Evolutionary conservation across 2,797 vertebrate species (phyloP).

Genomic region (Urophycis tenuis): DNA sequence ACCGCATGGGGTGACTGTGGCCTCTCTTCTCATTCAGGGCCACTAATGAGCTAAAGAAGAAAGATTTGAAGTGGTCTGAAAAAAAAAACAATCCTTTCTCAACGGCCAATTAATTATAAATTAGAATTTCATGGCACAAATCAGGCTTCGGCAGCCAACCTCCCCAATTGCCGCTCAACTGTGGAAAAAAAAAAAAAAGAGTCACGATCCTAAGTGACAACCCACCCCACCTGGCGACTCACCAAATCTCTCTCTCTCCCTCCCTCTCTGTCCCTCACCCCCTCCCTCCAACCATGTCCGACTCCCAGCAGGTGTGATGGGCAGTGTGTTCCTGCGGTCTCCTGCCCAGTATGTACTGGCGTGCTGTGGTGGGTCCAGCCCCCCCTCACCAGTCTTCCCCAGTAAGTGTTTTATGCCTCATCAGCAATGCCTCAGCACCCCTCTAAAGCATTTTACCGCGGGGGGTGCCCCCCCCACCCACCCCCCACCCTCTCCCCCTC

Average conservation of each 20-base stretch:
- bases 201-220: background rate
- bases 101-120: background rate
- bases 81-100: background rate
- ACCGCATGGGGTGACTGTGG: background rate
- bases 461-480: slow-evolving; percentile 59
- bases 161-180: background rate
- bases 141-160: background rate
- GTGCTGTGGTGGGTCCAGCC: slow-evolving; percentile 88
- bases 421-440: slow-evolving; percentile 88
- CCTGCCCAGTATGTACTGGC: slow-evolving; percentile 74
- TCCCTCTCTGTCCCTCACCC: background rate
- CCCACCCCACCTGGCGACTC: background rate
- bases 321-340: slow-evolving; percentile 73
- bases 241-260: background rate
- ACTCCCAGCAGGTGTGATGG: slow-evolving; percentile 76
- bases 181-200: background rate
- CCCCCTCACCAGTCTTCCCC: slow-evolving; percentile 84
- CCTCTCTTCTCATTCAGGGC: background rate
- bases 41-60: background rate
- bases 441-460: slow-evolving; percentile 81
- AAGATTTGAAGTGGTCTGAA: background rate
- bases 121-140: background rate
- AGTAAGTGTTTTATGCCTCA: slow-evolving; percentile 97
- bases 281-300: background rate
- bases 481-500: too few species aligned